phyloP scores from a whole-genome alignment of 1,140 invertebrate genomes.

The Danaus plexippus region DNA sequence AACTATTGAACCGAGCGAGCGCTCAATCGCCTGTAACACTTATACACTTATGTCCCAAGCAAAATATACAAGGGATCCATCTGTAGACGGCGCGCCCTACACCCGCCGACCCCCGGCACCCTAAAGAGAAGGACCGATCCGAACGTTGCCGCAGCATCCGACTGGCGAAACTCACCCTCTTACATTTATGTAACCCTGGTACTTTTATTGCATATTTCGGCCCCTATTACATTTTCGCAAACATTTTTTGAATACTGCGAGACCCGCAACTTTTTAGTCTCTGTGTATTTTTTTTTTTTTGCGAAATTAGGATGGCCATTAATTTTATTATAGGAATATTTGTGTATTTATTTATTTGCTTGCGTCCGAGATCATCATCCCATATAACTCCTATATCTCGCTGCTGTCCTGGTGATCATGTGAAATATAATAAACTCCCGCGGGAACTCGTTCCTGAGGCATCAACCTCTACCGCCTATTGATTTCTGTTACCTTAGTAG shows the following conservation, averaged over 20 bases:
- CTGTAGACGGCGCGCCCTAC: constrained; percentile 15
- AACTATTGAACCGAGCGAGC: constrained; percentile 7
- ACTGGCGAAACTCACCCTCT: constrained; percentile 41
- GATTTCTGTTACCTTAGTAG: constrained; percentile 11
- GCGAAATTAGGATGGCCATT: too few relatives aligned
- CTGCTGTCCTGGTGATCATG: constrained; percentile 14
- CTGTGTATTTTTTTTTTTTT: too few relatives aligned
- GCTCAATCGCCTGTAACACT: constrained; percentile 6
- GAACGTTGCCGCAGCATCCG: constrained; percentile 38
- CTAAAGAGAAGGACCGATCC: constrained; percentile 36
- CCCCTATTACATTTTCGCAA: constrained; percentile 40
- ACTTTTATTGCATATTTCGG: constrained; percentile 64
- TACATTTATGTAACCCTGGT: constrained; percentile 43
- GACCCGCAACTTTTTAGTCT: too few relatives aligned
- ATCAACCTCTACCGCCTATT: constrained; percentile 1
- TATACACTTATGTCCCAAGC: constrained; percentile 12
- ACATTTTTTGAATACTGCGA: constrained; percentile 6
- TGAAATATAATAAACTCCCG: constrained; percentile 16
- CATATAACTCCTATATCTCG: constrained; percentile 5
- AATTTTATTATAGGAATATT: too few relatives aligned
- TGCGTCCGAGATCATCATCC: too few relatives aligned
- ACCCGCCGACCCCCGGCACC: constrained; percentile 16
- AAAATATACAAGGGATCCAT: constrained; percentile 23
- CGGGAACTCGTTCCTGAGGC: constrained; percentile 10
- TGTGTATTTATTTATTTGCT: too few relatives aligned